Evolutionary conservation across 2,888 invertebrate species (phyloP).

Genomic region (Torymus texanus): DNA sequence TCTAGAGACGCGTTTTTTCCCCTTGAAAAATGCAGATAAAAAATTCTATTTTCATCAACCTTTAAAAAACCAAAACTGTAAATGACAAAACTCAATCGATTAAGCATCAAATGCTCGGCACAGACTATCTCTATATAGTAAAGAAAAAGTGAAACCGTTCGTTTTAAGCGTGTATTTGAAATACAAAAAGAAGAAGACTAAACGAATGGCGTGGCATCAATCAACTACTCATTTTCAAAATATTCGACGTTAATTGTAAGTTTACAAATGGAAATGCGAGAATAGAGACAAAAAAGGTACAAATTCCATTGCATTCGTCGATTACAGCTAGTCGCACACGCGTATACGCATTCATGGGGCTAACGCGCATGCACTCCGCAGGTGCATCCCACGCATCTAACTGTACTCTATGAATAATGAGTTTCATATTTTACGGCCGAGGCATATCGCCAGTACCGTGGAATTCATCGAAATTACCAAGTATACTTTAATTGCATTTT

Average conservation of each 20-base stretch:
- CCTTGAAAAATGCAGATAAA: background rate
- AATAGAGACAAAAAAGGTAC: background rate
- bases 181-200: constrained; percentile 1
- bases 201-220: constrained; percentile 28
- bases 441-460: no score
- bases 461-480: no score
- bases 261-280: background rate
- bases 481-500: no score
- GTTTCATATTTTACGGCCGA: no score
- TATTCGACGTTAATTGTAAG: constrained; percentile 25
- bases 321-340: background rate
- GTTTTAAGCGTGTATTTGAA: background rate
- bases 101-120: background rate
- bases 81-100: constrained; percentile 27
- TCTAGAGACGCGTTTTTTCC: background rate
- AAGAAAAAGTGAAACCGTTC: constrained; percentile 5
- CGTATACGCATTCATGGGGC: constrained; percentile 2
- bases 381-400: no score
- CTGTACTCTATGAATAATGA: background rate
- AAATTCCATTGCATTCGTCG: background rate
- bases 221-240: constrained; percentile 26
- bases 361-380: no score
- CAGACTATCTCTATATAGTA: constrained; percentile 30
- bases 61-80: background rate
- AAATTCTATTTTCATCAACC: constrained; percentile 7